Base-by-base conservation (phyloP, 1,140 invertebrate species). In the Dendrolimus kikuchii region DNA sequence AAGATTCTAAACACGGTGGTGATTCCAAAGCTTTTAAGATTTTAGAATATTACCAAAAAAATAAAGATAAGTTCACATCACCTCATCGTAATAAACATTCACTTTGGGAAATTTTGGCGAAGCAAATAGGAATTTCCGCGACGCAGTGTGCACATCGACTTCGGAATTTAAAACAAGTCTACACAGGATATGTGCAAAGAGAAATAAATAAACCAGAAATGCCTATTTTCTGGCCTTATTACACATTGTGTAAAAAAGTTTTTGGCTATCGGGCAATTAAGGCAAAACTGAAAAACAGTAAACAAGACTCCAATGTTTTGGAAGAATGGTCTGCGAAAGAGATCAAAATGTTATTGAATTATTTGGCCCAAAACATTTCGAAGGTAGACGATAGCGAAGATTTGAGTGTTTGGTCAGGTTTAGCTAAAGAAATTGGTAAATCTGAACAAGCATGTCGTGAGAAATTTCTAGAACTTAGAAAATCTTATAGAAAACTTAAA, bases 141-240 rank as follows among this genome's bases (percentile, higher is more conserved):
- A 62, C 66, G 0, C 74, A 84, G 60, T 84, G 81, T 42, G 78
- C 79, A 0, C 78, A 83, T 9, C 69, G 79, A 51, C 81, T 86
- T 53, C 71, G 79, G 46, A 77, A 78, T 48, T 57, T 86, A 38
- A 86, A 86, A 62, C 78, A 84, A 57, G 73, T 80, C 0, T 86
- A 86, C 56, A 81, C 59, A 1, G 53, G 57, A 6, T 81, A 83
- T 44, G 66, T 86, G 0, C 77, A 84, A 56, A 72, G 79, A 39
- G 83, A 86, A 52, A 81, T 82, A 46, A 75, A 68, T 7, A 81
- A 77, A 57, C 83, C 81, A 1, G 78, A 81, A 37, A 79, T 74
- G 64, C 79, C 79, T 7, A 84, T 86, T 36, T 37, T 80, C 0
- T 86, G 83, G 83, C 83, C 81, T 23, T 86, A 84, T 40, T 86